phyloP scores from a whole-genome alignment of 2,797 vertebrate genomes.

The Limosa lapponica region DNA sequence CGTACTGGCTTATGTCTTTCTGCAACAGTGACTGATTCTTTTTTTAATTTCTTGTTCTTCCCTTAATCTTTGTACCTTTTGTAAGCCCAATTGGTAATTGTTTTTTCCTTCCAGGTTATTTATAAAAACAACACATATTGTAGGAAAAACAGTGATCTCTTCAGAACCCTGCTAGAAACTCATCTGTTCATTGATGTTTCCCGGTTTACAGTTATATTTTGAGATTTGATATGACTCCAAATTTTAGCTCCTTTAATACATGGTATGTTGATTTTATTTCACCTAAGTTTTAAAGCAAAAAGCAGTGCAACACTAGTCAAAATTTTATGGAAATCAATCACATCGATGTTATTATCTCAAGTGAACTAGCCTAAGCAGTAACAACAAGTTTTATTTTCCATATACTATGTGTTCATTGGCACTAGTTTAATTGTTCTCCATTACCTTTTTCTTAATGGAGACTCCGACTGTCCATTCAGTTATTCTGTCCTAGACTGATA shows the following conservation, averaged over 20 bases:
- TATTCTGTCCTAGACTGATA: background rate
- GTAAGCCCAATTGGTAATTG: background rate
- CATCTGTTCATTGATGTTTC: background rate
- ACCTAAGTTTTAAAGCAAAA: background rate
- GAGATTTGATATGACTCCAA: background rate
- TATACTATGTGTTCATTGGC: background rate
- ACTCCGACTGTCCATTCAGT: background rate
- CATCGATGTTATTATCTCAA: rapidly evolving
- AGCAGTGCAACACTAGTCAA: background rate
- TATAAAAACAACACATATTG: background rate
- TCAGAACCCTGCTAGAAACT: background rate
- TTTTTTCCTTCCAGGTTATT: background rate
- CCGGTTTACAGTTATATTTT: background rate
- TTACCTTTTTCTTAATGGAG: background rate
- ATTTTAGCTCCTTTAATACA: background rate
- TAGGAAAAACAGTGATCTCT: background rate
- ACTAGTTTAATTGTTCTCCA: background rate
- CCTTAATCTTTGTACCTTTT: background rate
- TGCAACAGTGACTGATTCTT: background rate
- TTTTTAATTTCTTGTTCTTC: background rate
- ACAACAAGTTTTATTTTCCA: background rate
- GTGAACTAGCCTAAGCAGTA: background rate
- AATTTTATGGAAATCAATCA: background rate
- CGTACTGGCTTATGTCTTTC: background rate
- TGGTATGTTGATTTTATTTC: background rate